Evolutionary conservation across 2,888 invertebrate genomes (phyloP).

Genomic region (Hipparchia semele): DNA sequence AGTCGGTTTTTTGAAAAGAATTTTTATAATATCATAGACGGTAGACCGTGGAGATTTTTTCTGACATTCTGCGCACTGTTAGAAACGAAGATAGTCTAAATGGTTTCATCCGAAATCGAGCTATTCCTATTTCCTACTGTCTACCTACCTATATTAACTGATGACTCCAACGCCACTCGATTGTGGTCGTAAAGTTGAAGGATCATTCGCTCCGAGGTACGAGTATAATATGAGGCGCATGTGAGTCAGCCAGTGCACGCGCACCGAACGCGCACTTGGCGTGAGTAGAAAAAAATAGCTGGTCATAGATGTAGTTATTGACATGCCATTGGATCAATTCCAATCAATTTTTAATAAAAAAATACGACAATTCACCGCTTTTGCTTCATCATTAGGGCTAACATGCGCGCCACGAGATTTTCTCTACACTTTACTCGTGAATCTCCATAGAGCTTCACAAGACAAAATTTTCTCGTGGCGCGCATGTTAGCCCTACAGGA

Average conservation of each 20-base stretch:
- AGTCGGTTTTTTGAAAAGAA: too few relatives aligned
- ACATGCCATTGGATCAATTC: neutral
- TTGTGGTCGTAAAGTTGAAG: conserved; percentile 30
- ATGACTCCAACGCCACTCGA: conserved; percentile 13
- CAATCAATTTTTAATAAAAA: neutral
- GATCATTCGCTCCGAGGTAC: conserved; percentile 27
- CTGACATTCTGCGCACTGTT: too few relatives aligned
- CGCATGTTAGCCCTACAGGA: too few relatives aligned
- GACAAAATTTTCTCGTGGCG: too few relatives aligned
- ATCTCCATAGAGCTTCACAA: too few relatives aligned
- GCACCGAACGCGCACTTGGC: conserved; percentile 52
- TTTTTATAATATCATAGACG: too few relatives aligned
- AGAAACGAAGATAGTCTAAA: too few relatives aligned
- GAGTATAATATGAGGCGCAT: conserved; percentile 3
- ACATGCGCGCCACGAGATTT: too few relatives aligned
- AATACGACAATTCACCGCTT: too few relatives aligned
- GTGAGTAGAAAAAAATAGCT: conserved; percentile 17
- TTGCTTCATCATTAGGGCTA: too few relatives aligned
- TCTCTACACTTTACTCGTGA: too few relatives aligned
- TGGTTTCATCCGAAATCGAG: neutral
- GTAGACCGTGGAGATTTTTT: too few relatives aligned
- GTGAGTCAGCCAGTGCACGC: conserved; percentile 46
- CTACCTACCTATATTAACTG: neutral
- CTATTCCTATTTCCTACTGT: conserved; percentile 5
- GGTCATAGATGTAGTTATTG: neutral